Evolutionary conservation across 2,797 vertebrate species (phyloP).

Genomic region (Galaxias olidus): DNA sequence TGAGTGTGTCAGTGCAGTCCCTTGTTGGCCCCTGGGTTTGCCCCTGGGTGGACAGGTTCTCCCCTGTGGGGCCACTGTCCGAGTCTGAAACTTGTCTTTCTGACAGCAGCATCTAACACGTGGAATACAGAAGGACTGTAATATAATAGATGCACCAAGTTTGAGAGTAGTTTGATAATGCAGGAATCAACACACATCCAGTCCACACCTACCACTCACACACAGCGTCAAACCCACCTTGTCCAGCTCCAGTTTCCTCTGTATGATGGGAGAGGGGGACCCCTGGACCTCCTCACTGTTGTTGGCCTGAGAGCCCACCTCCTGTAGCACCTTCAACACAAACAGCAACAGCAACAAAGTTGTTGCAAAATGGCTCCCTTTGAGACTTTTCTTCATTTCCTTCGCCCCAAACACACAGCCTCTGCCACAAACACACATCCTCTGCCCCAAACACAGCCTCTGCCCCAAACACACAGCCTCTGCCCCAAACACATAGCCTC

Average conservation of each 20-base stretch:
- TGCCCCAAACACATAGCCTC: too few relatives aligned
- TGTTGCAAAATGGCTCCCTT: too few relatives aligned
- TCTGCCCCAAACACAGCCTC: too few relatives aligned
- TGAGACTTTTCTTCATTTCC: too few relatives aligned
- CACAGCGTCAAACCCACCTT: slow-evolving; percentile 57
- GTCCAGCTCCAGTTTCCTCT: slow-evolving; percentile 88
- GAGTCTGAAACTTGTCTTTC: slow-evolving; percentile 92
- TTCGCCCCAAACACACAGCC: too few relatives aligned
- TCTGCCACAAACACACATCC: too few relatives aligned
- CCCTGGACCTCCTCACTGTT: slow-evolving; percentile 69
- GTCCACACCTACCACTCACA: neutral
- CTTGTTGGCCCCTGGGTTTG: slow-evolving; percentile 33
- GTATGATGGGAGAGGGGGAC: slow-evolving; percentile 85
- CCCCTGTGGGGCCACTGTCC: slow-evolving; percentile 80
- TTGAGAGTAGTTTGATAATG: neutral
- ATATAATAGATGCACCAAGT: neutral
- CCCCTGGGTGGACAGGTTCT: slow-evolving; percentile 58
- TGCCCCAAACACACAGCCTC: too few relatives aligned
- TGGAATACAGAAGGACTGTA: neutral
- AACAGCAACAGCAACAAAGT: too few relatives aligned
- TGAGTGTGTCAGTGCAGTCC: slow-evolving; percentile 60
- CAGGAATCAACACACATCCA: neutral
- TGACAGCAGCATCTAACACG: slow-evolving; percentile 78
- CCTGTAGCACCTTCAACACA: slow-evolving; percentile 85
- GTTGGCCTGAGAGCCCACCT: slow-evolving; percentile 78